Evolutionary conservation across 2,797 vertebrate genomes (phyloP).

Genomic region (Characodon lateralis): DNA sequence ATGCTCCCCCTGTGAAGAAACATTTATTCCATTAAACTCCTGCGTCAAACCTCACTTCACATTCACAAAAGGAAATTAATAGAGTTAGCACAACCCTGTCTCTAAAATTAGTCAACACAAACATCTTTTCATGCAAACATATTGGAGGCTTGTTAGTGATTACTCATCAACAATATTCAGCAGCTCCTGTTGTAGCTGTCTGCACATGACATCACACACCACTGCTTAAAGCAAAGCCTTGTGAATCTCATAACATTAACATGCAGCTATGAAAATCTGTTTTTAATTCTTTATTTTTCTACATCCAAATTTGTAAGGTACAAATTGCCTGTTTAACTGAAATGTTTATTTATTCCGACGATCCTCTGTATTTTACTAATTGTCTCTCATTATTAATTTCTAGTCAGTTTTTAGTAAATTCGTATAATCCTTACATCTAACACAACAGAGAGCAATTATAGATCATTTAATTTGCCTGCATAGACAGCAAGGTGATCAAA

Average conservation of each 20-base stretch:
- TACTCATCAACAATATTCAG: slow-evolving; percentile 51
- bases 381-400: too few relatives aligned
- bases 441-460: too few relatives aligned
- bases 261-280: slow-evolving; percentile 25
- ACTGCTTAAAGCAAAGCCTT: slow-evolving; percentile 27
- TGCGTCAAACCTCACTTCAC: slow-evolving; percentile 31
- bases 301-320: too few relatives aligned
- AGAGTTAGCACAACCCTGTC: slow-evolving; percentile 56
- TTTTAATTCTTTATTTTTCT: not conserved
- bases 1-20: slow-evolving; percentile 33
- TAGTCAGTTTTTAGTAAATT: too few relatives aligned
- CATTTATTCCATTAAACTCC: slow-evolving; percentile 43
- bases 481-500: too few relatives aligned
- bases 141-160: slow-evolving; percentile 53
- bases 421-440: too few relatives aligned
- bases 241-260: slow-evolving; percentile 18
- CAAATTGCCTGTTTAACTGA: too few relatives aligned
- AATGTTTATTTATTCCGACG: too few relatives aligned
- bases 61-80: slow-evolving; percentile 49
- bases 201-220: slow-evolving; percentile 38
- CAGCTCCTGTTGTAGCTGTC: slow-evolving; percentile 46
- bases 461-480: too few relatives aligned
- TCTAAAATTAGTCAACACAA: slow-evolving; percentile 51
- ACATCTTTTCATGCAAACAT: slow-evolving; percentile 46
- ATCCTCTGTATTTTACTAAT: too few relatives aligned